Base-by-base conservation (phyloP, 2,888 invertebrate genomes). In the Dinocampus coccinellae region DNA sequence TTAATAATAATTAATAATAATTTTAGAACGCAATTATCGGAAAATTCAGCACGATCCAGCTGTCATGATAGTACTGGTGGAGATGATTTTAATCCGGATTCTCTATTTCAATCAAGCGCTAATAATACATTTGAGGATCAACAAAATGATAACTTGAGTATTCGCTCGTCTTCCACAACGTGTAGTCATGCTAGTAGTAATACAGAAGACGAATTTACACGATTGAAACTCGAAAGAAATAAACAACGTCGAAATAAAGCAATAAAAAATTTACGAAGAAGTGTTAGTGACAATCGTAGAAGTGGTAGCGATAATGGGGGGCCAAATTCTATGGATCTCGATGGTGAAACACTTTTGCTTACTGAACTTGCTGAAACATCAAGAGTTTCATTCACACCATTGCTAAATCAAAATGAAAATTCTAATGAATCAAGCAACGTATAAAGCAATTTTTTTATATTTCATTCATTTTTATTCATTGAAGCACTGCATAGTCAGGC, bases 171-270 rank as follows among this genome's bases (percentile, higher is more conserved):
- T 9, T 78, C 76, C 13, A 76, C 76, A 16, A 72, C 77, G 2
- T 33, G 34, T n/a, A 68, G 72, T 34, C 57, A 57, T 52, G 52
- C 22, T 26, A 79, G 76, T 7, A 78, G 75, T 11, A 78, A 73
- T 22, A 78, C 75, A 10, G 89, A 91, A 69, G 93, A 94, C 80
- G 94, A 94, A 76, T 94, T 94, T 81, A 91, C 92, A 58, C 91
- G 92, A 71, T 87, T 95, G 61, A 92, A 92, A 80, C 90, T 90
- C 57, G 89, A 91, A 68, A 90, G 94, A 1, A 92, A 93, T 80
- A 92, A 92, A 81, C 92, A 93, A 82, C 90, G 93, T n/a, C 86
- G 89, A 6, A 90, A 91, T 68, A 90, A 91, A 66, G 90, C 91
- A 75, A 87, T 91, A 76, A 90, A 90, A 76, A 92, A 91, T 80